Conservation (phyloP, 2,113 vertebrate genomes). For the Stictonetta naevosa region DNA sequence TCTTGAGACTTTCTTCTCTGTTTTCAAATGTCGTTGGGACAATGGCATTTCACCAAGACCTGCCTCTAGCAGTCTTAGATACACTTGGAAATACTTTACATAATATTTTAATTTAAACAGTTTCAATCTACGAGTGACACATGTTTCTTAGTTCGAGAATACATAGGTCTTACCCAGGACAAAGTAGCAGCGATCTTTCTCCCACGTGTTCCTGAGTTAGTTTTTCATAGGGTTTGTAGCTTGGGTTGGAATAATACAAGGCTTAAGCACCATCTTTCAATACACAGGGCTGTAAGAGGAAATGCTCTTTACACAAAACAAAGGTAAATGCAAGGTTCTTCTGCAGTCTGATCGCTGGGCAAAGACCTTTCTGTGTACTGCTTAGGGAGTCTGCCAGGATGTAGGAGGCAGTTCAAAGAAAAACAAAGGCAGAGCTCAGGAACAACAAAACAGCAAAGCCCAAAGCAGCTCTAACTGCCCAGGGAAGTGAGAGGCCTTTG, state of each 20-base stretch:
- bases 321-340: not conserved
- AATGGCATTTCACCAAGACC: not conserved
- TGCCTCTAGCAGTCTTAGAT: not conserved
- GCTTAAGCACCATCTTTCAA: not conserved
- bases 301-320: not conserved
- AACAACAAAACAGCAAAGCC: not conserved
- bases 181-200: not conserved
- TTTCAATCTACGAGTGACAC: not conserved
- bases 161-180: not conserved
- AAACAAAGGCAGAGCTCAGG: not conserved
- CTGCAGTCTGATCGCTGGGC: not conserved
- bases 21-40: not conserved
- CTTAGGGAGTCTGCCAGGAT: not conserved
- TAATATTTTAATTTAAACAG: not conserved
- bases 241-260: not conserved
- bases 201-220: not conserved
- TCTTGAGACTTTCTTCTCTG: not conserved
- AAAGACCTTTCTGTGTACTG: not conserved
- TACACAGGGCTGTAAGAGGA: not conserved
- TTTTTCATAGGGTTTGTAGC: not conserved
- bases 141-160: not conserved
- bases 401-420: not conserved
- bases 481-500: not conserved
- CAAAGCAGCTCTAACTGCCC: not conserved
- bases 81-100: not conserved